These are phyloP conservation scores for Pissodes strobi DNA, from an alignment of 1,140 invertebrate genomes.

Conservation along the genomic window DNA sequence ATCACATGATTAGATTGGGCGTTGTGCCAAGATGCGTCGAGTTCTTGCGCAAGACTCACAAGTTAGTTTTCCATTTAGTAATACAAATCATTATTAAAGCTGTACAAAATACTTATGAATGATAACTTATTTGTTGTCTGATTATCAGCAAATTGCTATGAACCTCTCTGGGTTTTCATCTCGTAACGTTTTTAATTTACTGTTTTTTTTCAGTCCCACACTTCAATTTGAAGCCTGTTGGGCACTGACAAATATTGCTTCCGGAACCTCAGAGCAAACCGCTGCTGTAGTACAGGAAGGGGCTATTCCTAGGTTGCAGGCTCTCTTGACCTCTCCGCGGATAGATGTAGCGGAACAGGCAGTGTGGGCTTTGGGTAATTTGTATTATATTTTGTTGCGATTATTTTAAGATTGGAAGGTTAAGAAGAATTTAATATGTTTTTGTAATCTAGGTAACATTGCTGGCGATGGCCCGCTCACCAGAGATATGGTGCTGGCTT, in stretches of 20 bases:
- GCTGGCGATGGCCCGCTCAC: constrained; percentile 84
- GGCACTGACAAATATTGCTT: constrained; percentile 98
- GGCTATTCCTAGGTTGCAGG: constrained; percentile 84
- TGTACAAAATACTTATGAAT: too few species aligned
- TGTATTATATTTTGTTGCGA: too few species aligned
- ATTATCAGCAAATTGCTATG: too few species aligned
- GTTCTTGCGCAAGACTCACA: constrained; percentile 71
- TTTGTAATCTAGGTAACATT: constrained; percentile 69
- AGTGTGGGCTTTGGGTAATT: constrained; percentile 92
- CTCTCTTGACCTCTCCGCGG: constrained; percentile 73
- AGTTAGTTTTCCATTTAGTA: constrained; percentile 68
- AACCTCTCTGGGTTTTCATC: too few species aligned
- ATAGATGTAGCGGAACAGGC: constrained; percentile 91
- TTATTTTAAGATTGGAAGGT: too few species aligned
- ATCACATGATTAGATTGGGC: constrained; percentile 83
- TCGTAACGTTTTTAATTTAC: too few species aligned
- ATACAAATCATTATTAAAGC: too few species aligned
- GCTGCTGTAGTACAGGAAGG: constrained; percentile 82
- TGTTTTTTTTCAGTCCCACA: constrained; percentile 68
- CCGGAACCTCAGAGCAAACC: constrained; percentile 90
- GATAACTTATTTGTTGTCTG: too few species aligned
- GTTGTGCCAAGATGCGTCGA: constrained; percentile 85
- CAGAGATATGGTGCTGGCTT: constrained; percentile 74
- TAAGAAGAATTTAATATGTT: background rate
- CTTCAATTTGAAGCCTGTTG: constrained; percentile 98